phyloP scores from a whole-genome alignment of 1,140 invertebrate genomes.

The Vanessa tameamea region DNA sequence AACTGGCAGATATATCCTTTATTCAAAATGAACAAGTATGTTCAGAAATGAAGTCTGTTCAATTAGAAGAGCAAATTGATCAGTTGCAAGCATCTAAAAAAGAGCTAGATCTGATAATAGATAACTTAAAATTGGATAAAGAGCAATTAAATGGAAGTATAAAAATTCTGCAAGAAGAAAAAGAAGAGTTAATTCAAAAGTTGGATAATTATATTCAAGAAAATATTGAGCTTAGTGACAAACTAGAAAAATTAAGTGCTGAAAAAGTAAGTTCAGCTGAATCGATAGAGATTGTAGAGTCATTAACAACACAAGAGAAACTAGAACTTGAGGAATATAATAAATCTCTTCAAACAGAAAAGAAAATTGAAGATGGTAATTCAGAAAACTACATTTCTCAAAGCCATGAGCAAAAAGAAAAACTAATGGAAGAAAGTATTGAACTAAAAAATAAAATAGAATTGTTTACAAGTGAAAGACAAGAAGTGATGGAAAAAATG shows the following conservation, averaged over 20 bases:
- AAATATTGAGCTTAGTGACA: conserved; percentile 85
- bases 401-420: conserved; percentile 58
- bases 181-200: conserved; percentile 81
- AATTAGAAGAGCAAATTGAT: conserved; percentile 86
- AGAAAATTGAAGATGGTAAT: conserved; percentile 43
- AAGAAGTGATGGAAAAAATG: conserved; percentile 86
- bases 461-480: conserved; percentile 83
- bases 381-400: conserved; percentile 45
- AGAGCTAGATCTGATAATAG: conserved; percentile 79
- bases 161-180: conserved; percentile 81
- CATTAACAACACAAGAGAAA: conserved; percentile 84
- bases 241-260: conserved; percentile 84
- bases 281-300: conserved; percentile 86
- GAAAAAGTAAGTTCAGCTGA: conserved; percentile 85
- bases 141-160: conserved; percentile 79
- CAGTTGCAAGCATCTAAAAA: conserved; percentile 76
- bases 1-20: conserved; percentile 80
- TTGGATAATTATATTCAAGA: conserved; percentile 84
- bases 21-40: conserved; percentile 83
- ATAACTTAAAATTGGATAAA: conserved; percentile 81
- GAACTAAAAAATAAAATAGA: conserved; percentile 86
- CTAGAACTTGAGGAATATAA: conserved; percentile 81
- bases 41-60: conserved; percentile 87
- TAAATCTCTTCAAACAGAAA: conserved; percentile 57
- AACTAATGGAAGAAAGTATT: conserved; percentile 81